Percentiles rank a stretch among this genome's conserved stretches.
phyloP scores from a whole-genome alignment of 2,888 invertebrate species.

The Epinotia bilunana region DNA sequence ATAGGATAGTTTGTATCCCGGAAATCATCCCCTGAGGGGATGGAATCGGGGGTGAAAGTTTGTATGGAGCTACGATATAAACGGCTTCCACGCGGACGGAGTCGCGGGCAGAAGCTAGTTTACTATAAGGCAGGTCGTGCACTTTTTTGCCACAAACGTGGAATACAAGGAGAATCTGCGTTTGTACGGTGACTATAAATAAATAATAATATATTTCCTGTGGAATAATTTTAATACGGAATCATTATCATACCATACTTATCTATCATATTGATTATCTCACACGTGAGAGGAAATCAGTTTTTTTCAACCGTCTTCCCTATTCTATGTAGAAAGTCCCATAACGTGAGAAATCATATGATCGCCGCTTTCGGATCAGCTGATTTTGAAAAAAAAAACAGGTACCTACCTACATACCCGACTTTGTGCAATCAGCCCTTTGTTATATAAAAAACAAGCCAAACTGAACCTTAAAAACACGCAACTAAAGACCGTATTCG shows the following conservation, averaged over 20 bases:
- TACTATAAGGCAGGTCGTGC: too few species aligned
- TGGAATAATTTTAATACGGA: background rate
- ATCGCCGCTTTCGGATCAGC: constrained; percentile 33
- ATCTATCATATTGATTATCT: background rate
- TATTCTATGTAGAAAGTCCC: constrained; percentile 32
- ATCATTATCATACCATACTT: background rate
- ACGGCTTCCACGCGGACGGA: too few species aligned
- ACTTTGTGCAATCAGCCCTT: constrained; percentile 37
- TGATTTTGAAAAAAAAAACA: constrained; percentile 41
- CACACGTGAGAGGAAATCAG: constrained; percentile 26
- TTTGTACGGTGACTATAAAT: too few species aligned
- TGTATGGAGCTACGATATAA: too few species aligned
- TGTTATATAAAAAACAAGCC: constrained; percentile 8
- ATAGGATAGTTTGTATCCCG: too few species aligned
- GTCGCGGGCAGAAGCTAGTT: too few species aligned
- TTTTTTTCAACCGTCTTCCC: constrained; percentile 16
- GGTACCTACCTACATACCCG: constrained; percentile 36
- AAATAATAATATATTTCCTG: too few species aligned
- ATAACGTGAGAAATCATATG: constrained; percentile 44
- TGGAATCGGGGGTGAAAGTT: too few species aligned
- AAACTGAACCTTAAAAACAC: background rate
- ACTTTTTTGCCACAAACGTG: too few species aligned
- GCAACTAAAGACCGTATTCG: background rate
- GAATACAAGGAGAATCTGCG: too few species aligned
- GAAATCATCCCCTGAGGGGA: too few species aligned